Evolutionary conservation across 92 coral and sea anemone species (phyloP).

Genomic region (Meandrina meandrites): DNA sequence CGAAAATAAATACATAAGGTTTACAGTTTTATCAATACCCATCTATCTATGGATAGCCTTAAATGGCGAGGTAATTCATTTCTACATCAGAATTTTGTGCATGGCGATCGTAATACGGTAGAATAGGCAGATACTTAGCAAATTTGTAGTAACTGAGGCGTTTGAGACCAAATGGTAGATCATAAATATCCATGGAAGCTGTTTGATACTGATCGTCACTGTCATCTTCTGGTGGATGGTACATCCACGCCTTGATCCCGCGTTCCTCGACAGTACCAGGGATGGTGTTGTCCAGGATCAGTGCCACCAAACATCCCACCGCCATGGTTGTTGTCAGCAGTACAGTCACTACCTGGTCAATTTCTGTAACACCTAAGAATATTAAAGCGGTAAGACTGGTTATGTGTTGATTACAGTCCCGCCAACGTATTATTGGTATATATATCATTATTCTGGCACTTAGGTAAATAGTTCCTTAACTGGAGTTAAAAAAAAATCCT

Average conservation of each 20-base stretch:
- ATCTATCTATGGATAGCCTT: too few relatives aligned
- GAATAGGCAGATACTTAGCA: conserved; percentile 61
- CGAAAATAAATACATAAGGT: too few relatives aligned
- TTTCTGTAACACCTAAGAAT: conserved; percentile 53
- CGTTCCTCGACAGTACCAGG: conserved; percentile 81
- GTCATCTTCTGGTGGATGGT: conserved; percentile 25
- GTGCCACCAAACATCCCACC: conserved; percentile 78
- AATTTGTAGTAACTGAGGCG: conserved; percentile 52
- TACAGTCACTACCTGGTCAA: conserved; percentile 74
- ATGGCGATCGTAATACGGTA: conserved; percentile 42
- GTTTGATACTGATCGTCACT: background rate
- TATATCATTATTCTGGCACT: too few relatives aligned
- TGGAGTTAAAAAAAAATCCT: too few relatives aligned
- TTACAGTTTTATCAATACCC: too few relatives aligned
- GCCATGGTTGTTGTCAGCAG: conserved; percentile 83
- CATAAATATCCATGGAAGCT: conserved; percentile 65
- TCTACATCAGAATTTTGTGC: too few relatives aligned
- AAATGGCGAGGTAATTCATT: too few relatives aligned
- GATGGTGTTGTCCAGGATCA: conserved; percentile 21
- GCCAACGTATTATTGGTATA: too few relatives aligned
- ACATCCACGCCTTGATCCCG: conserved; percentile 73
- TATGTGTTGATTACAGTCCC: background rate
- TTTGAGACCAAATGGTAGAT: conserved; percentile 65
- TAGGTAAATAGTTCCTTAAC: too few relatives aligned
- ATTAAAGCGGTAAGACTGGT: background rate